A percentile compares a stretch with the other conserved stretches of the same genome.
Conservation (phyloP, 2,888 invertebrate species). For the Icerya purchasi region DNA sequence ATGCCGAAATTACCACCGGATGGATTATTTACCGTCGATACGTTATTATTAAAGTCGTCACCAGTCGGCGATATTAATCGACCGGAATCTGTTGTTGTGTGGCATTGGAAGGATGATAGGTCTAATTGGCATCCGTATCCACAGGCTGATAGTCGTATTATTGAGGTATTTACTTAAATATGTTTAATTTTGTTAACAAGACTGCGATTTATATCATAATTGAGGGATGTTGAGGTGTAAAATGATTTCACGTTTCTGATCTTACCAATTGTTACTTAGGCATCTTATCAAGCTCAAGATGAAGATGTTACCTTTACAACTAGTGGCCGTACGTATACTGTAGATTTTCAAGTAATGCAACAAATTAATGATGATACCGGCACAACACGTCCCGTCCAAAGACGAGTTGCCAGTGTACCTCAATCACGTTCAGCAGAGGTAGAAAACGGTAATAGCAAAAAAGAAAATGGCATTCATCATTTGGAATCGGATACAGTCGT, state of each 20-base stretch:
- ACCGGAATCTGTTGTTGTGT: conserved; percentile 47
- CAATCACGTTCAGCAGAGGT: not conserved
- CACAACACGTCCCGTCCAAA: conserved; percentile 58
- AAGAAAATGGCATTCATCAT: too few species aligned
- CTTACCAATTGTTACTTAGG: too few species aligned
- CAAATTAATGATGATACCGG: conserved; percentile 97
- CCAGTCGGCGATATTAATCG: conserved; percentile 23
- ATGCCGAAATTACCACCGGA: conserved; percentile 90
- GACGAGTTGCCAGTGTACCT: not conserved
- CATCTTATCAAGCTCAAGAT: conserved; percentile 79
- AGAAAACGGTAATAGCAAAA: not conserved
- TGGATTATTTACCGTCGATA: conserved; percentile 86
- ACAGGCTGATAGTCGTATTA: conserved; percentile 74
- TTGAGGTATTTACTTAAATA: conserved; percentile 40
- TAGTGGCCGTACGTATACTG: conserved; percentile 79
- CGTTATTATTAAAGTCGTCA: conserved; percentile 43
- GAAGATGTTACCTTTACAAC: conserved; percentile 86
- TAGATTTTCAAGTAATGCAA: conserved; percentile 93
- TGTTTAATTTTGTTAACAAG: not conserved
- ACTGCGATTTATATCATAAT: too few species aligned
- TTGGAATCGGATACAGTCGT: too few species aligned
- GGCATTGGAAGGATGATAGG: conserved; percentile 96
- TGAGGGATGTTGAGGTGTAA: too few species aligned
- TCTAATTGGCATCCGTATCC: conserved; percentile 80
- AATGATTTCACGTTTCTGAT: too few species aligned